A percentile compares a stretch with the other conserved stretches of the same genome.
Conservation (phyloP, 1,140 invertebrate species). For the Diabrotica virgifera region DNA sequence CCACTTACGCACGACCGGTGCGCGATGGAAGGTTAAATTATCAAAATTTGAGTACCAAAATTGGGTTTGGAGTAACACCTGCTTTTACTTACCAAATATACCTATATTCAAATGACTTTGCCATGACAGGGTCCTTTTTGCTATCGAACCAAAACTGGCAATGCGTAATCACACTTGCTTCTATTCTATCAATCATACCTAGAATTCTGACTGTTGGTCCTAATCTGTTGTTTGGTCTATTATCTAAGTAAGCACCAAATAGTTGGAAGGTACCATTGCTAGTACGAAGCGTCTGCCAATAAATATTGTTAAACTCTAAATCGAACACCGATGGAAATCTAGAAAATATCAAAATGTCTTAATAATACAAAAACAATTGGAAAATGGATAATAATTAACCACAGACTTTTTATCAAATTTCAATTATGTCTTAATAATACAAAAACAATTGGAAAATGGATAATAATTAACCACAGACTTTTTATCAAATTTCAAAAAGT, state of each 20-base stretch:
- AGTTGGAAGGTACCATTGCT: slow-evolving; percentile 84
- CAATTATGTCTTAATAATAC: no score
- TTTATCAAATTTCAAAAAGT: no score
- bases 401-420: no score
- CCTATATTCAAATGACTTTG: slow-evolving; percentile 83
- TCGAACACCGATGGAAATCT: slow-evolving; percentile 83
- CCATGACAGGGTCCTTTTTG: slow-evolving; percentile 71
- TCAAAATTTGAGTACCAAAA: no score
- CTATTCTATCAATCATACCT: slow-evolving; percentile 86
- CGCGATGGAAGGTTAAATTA: no score
- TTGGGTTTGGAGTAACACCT: background rate
- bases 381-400: no score
- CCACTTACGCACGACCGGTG: no score
- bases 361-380: no score
- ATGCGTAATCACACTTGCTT: slow-evolving; percentile 75
- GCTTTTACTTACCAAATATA: slow-evolving; percentile 72
- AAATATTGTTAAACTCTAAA: slow-evolving; percentile 87
- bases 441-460: no score
- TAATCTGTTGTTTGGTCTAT: slow-evolving; percentile 69
- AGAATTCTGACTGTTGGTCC: slow-evolving; percentile 82
- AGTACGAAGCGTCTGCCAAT: slow-evolving; percentile 81
- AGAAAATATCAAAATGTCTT: background rate
- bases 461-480: no score
- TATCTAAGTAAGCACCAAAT: slow-evolving; percentile 86
- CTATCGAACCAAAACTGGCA: slow-evolving; percentile 91